Evolutionary conservation across 2,888 invertebrate genomes (phyloP), one percentile per base, ranked within the genome.

Genomic region (Pogonocherus hispidulus): DNA sequence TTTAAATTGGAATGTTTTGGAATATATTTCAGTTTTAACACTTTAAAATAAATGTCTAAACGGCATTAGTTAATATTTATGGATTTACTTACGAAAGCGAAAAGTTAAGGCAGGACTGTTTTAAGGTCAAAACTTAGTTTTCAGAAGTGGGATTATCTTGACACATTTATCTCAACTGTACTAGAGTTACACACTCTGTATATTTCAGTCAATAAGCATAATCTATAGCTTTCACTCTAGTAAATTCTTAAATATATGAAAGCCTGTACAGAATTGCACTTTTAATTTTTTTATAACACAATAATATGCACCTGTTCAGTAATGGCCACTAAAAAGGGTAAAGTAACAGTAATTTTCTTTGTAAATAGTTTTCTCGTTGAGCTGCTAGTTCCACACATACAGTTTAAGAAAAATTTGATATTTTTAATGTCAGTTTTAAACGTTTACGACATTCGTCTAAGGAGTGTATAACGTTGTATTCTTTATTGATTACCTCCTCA

Each of bases 211-310:
- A 46, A 19, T 6, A 46, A 5, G 14, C 8, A 5, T 8, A 11
- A 32, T 32, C 6, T 16, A 18, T 20, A 18, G 16, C 8, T 54
- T 32, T 37, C n/a, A 18, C 11, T 9, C 32, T 14, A 41, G 37
- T 55, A 37, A 57, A 57, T 57, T 57, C 57, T 44, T 57, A 57
- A 46, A 57, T 44, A 5, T 9, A 5, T 20, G 3, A 57, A 57
- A 46, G 57, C 57, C 23, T 57, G 57, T 57, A 57, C 6, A 23
- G 22, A 57, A 57, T 55, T 57, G 57, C 57, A 57, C 57, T 23
- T 44, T n/a, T 27, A 16, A 18, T 55, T 37, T 57, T 55, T 19
- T 55, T 23, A 56, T 4, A 37, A 41, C 55, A 57, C 57, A 44
- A n/a, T 57, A 57, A 44, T 46, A 22, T 57, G 57, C 57, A 57